Base-by-base conservation (phyloP, 2,113 vertebrate genomes). In the Phasianus colchicus region DNA sequence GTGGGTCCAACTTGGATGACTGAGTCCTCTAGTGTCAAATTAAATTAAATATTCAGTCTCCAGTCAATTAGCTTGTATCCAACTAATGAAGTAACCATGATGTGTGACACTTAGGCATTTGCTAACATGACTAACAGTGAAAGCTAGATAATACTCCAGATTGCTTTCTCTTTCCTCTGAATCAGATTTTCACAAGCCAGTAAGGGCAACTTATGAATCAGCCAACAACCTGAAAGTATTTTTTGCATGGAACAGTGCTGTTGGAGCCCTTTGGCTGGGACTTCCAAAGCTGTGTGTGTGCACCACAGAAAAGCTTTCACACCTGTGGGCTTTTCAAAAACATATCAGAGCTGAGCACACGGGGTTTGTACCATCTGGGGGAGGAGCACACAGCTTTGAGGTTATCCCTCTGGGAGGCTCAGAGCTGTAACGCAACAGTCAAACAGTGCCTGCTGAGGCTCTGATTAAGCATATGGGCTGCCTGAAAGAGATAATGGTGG, bases 1-100 rank as follows among this genome's bases (percentile, higher is more conserved):
- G 98, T 99, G 99, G 98, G 98, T 98, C 98, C 97, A 80, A 69
- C 96, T 97, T 76, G 84, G 93, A 93, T 94, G 80, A 77, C 80
- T 85, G 48, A 66, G 48, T 65, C 22, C 32, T 78, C 36, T 79
- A 66, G 77, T 43, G 32, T 58, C 82, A 73, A 94, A 85, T 93
- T 38, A 76, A 93, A 83, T 93, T 32, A 80, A 87, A 72, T 63
- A 43, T 6, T 5, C 67, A 63, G 29, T 42, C 81, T 92, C 45
- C 30, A 93, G 78, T 86, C 83, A 47, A 14, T 77, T 43, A 57
- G 63, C 52, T 78, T 86, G 72, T n/a, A 74, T 75, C 25, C 58
- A 48, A 16, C 63, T 93, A 79, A 91, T 48, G n/a, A 60, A 86
- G 69, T 92, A 92, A 75, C 67, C 25, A 3, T 34, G 66, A n/a